Evolutionary conservation across 2,797 vertebrate genomes (phyloP).

Genomic region (Cuniculus paca): DNA sequence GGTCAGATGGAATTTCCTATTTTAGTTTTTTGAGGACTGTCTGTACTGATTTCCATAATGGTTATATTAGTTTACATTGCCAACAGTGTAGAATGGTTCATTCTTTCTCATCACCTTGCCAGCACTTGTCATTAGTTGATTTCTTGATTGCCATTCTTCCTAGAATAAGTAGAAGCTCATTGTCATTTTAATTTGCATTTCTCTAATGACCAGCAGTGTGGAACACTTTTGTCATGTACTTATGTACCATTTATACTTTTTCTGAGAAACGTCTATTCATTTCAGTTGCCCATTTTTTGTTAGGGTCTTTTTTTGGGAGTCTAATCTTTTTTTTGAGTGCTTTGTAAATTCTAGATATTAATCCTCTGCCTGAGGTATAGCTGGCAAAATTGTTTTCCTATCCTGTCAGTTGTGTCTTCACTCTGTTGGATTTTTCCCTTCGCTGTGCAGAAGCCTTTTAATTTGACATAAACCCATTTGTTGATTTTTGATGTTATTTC

Average conservation of each 20-base stretch:
- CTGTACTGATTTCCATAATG: background rate
- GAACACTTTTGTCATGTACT: background rate
- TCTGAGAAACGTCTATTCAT: background rate
- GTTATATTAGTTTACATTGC: background rate
- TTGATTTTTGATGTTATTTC: background rate
- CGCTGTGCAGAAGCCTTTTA: background rate
- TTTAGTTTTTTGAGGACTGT: background rate
- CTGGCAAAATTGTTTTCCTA: background rate
- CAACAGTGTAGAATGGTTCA: background rate
- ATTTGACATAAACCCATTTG: background rate
- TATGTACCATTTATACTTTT: background rate
- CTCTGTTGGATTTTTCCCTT: background rate
- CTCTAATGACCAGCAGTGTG: background rate
- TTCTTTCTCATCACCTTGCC: background rate
- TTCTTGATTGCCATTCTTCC: background rate
- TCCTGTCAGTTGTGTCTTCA: background rate
- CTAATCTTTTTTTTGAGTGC: background rate
- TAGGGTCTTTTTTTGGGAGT: background rate
- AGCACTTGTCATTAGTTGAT: background rate
- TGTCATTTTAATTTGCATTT: background rate
- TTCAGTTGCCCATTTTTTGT: background rate
- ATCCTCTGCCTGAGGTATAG: background rate
- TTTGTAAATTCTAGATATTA: background rate
- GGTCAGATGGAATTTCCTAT: background rate
- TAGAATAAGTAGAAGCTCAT: background rate